Conservation (phyloP, 2,113 vertebrate genomes). For the Microcebus ravelobensis region DNA sequence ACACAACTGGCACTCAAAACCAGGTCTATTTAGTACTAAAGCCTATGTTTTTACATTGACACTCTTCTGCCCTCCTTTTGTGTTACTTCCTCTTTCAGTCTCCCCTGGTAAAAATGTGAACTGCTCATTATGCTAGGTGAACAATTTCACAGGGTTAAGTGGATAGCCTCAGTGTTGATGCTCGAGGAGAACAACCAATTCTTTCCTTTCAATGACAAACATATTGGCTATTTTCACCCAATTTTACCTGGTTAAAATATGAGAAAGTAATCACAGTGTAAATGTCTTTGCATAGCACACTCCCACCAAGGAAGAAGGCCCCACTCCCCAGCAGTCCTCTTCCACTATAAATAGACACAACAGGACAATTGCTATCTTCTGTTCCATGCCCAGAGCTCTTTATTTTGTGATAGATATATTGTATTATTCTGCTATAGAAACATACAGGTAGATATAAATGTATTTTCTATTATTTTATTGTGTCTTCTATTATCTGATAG, state of each 20-base stretch:
- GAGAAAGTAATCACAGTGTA: background rate
- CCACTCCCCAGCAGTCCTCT: background rate
- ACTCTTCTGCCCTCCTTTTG: background rate
- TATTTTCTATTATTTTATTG: background rate
- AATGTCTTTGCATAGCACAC: background rate
- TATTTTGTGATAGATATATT: background rate
- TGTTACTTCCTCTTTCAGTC: background rate
- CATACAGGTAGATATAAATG: background rate
- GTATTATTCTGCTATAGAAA: background rate
- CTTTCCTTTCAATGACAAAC: background rate
- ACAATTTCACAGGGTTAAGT: background rate
- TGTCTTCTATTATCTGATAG: background rate
- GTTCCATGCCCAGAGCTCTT: background rate
- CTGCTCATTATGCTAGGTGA: background rate
- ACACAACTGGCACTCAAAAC: background rate
- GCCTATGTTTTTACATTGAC: background rate
- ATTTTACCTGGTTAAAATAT: background rate
- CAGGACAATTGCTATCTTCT: background rate
- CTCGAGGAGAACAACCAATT: background rate
- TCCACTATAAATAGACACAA: background rate
- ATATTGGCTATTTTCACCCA: background rate
- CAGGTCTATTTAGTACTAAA: background rate
- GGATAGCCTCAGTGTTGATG: background rate
- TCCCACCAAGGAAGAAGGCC: background rate
- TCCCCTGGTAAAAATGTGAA: background rate